Base-by-base conservation (phyloP, 2,888 invertebrate genomes). In the Marronus borbonicus region DNA sequence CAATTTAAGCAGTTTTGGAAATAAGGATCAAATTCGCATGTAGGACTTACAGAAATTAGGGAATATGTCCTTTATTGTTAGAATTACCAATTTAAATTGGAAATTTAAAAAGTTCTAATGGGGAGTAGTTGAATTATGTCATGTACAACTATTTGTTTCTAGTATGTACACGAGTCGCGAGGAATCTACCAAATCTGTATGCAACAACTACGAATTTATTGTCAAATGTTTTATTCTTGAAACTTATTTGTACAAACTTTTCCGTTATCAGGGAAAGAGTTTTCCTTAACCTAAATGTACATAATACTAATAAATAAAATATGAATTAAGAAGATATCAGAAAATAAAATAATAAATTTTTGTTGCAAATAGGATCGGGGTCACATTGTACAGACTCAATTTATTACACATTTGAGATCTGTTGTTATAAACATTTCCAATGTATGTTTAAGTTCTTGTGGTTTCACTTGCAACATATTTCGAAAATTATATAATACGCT, bases 211-310 rank as follows among this genome's bases (percentile, higher is more conserved):
- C 44, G 44, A 2, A 8, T 10, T 44, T 62, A 58, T 78, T 66
- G 78, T 55, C 66, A 77, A 70, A 68, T 77, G 24, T 17, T 78
- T 75, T 66, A 78, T 78, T 66, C 75, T 75, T 49, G 31, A 78
- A 65, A 65, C 65, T 52, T 72, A 77, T 78, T 74, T 64, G 50
- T 78, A 70, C 62, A 77, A 77, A 70, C 49, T 77, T 76, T 60
- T 39, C 60, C 62, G 24, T 20, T 74, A 58, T 39, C 60, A 44
- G 60, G 69, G 69, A 62, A 76, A 52, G 8, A 76, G 55, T 50
- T 49, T 60, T 39, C 49, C 58, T 68, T 77, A 77, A 50, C 70
- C 69, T 77, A 77, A 44, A 77, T 70, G 50, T 77, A 76, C 55
- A 77, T 77, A 70, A 68, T 50, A 39, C 58, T 58, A 72, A 72